A percentile compares a stretch with the other conserved stretches of the same genome.
Conservation (phyloP, 2,888 invertebrate species). For the Diaphora mendica region DNA sequence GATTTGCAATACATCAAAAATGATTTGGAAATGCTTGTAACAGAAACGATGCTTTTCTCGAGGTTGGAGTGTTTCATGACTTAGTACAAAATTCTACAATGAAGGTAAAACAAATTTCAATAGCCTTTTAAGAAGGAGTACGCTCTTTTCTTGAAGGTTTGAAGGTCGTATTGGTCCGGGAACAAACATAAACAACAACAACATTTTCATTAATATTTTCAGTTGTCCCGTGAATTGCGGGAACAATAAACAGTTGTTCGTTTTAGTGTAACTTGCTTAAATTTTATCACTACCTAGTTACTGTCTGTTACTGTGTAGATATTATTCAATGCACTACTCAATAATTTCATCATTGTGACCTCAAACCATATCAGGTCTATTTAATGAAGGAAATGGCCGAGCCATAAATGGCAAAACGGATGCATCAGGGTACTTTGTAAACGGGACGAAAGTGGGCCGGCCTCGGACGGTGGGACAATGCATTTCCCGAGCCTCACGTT, state of each 20-base stretch:
- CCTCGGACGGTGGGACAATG: constrained; percentile 67
- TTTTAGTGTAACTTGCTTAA: not conserved
- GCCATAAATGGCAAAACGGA: constrained; percentile 61
- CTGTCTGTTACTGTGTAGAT: not conserved
- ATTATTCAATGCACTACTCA: not conserved
- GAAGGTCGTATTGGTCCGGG: too few relatives aligned
- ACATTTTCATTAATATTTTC: too few relatives aligned
- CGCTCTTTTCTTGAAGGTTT: too few relatives aligned
- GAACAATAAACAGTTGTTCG: not conserved
- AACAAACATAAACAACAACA: too few relatives aligned
- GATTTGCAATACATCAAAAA: too few relatives aligned
- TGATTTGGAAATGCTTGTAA: not conserved
- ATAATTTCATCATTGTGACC: not conserved
- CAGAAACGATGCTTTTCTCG: not conserved
- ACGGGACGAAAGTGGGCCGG: constrained; percentile 72
- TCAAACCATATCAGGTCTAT: constrained; percentile 22
- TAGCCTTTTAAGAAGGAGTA: too few relatives aligned
- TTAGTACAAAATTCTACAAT: not conserved
- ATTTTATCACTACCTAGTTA: not conserved
- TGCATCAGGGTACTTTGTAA: constrained; percentile 63
- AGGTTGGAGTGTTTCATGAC: not conserved
- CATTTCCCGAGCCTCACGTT: constrained; percentile 62
- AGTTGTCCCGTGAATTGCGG: too few relatives aligned
- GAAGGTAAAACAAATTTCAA: not conserved
- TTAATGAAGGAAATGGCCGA: constrained; percentile 68